Evolutionary conservation across 1,140 invertebrate genomes (phyloP).

Genomic region (Eupristina koningsbergeri): DNA sequence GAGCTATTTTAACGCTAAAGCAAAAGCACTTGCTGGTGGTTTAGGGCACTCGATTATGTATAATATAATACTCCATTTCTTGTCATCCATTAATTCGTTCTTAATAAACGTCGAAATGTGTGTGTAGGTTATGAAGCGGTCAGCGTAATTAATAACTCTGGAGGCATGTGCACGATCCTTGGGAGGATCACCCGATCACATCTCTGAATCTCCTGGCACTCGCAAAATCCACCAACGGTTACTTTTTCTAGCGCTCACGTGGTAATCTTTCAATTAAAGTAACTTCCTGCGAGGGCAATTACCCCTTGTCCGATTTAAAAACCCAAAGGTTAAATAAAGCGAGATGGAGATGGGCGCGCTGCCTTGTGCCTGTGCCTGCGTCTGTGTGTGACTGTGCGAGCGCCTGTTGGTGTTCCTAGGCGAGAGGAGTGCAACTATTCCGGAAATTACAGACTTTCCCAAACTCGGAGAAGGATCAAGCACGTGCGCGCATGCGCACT

Average conservation of each 20-base stretch:
- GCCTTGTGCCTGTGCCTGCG: too few species aligned
- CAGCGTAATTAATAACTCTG: not conserved
- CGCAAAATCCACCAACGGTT: slow-evolving; percentile 7
- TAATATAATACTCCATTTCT: not conserved
- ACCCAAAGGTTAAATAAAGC: slow-evolving; percentile 40
- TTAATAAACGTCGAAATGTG: not conserved
- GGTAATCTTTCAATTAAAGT: slow-evolving; percentile 51
- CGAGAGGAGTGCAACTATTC: slow-evolving; percentile 34
- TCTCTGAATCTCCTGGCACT: too few species aligned
- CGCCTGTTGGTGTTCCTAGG: not conserved
- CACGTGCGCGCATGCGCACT: slow-evolving; percentile 2
- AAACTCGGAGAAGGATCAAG: slow-evolving; percentile 42
- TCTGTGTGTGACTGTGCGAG: too few species aligned
- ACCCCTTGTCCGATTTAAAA: slow-evolving; percentile 32
- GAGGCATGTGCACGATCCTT: not conserved
- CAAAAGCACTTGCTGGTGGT: not conserved
- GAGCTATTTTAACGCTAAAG: slow-evolving; percentile 25
- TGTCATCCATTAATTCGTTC: not conserved
- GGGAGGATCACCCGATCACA: too few species aligned
- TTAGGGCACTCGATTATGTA: not conserved
- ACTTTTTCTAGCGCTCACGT: not conserved
- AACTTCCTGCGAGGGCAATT: slow-evolving; percentile 36
- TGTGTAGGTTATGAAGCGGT: not conserved
- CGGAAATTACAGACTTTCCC: slow-evolving; percentile 51
- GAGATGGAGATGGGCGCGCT: not conserved